phyloP scores from a whole-genome alignment of 1,140 invertebrate genomes.

The Meloidogyne exigua region DNA sequence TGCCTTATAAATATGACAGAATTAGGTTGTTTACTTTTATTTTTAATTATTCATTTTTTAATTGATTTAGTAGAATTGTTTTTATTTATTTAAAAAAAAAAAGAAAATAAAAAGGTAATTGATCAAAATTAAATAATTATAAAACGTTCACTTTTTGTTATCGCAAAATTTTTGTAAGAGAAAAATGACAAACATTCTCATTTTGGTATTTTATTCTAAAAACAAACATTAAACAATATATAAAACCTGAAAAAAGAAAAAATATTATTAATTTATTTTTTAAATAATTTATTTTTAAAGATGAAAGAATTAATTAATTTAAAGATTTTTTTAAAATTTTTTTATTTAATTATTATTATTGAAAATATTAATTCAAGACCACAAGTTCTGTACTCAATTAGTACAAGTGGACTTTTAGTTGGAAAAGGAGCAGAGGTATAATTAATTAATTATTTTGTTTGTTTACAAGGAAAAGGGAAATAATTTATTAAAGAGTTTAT shows the following conservation, averaged over 20 bases:
- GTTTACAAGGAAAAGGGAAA: no score
- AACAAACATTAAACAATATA: neutral
- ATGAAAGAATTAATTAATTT: constrained; percentile 1
- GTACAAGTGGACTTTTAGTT: constrained; percentile 18
- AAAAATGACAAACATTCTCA: neutral
- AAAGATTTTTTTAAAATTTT: neutral
- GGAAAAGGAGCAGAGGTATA: constrained; percentile 12
- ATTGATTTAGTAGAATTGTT: no score
- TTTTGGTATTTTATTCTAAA: neutral
- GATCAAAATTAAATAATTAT: constrained; percentile 3
- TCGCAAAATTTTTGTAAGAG: neutral
- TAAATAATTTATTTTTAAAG: neutral
- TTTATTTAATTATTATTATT: neutral
- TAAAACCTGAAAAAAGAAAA: neutral
- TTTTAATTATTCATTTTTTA: no score
- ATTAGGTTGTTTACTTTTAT: no score
- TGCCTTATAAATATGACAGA: no score
- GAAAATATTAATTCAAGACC: neutral
- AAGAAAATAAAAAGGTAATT: neutral
- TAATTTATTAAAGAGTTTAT: no score
- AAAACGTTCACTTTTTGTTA: constrained; percentile 2
- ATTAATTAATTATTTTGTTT: no score
- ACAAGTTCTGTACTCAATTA: constrained; percentile 16
- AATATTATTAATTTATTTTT: no score
- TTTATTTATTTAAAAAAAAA: neutral